phyloP scores from a whole-genome alignment of 2,888 invertebrate genomes.

The Catocala sponsa region DNA sequence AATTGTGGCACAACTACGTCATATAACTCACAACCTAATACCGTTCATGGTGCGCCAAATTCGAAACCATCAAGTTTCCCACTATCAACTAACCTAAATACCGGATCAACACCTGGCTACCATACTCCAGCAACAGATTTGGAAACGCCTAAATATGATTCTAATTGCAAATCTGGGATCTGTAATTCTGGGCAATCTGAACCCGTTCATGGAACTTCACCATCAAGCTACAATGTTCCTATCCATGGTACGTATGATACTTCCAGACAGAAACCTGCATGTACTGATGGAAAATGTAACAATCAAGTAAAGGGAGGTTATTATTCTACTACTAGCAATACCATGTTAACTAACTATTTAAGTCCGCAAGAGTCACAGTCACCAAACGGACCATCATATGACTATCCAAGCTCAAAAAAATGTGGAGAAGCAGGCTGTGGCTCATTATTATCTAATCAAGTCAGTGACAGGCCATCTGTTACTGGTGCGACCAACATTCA shows the following conservation, averaged over 20 bases:
- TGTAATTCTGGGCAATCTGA: slow-evolving; percentile 42
- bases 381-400: slow-evolving; percentile 15
- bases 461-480: slow-evolving; percentile 7
- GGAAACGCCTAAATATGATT: slow-evolving; percentile 65
- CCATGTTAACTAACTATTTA: slow-evolving; percentile 22
- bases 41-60: slow-evolving; percentile 39
- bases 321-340: slow-evolving; percentile 14
- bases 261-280: slow-evolving; percentile 24
- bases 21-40: slow-evolving; percentile 17
- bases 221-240: slow-evolving; percentile 46
- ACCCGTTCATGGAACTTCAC: slow-evolving; percentile 24
- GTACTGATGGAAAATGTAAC: slow-evolving; percentile 40
- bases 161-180: slow-evolving; percentile 48
- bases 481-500: slow-evolving; percentile 6
- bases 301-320: slow-evolving; percentile 26
- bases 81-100: slow-evolving; percentile 25
- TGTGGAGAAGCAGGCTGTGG: slow-evolving; percentile 39
- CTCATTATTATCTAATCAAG: slow-evolving; percentile 6
- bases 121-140: slow-evolving; percentile 64
- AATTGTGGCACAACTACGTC: slow-evolving; percentile 33
- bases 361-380: slow-evolving; percentile 20
- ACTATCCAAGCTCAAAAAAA: slow-evolving; percentile 20
- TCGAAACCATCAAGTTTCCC: slow-evolving; percentile 43
- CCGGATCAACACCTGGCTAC: slow-evolving; percentile 35
- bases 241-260: slow-evolving; percentile 32